Evolutionary conservation across 2,113 vertebrate genomes (phyloP).

Genomic region (Cepphus grylle): DNA sequence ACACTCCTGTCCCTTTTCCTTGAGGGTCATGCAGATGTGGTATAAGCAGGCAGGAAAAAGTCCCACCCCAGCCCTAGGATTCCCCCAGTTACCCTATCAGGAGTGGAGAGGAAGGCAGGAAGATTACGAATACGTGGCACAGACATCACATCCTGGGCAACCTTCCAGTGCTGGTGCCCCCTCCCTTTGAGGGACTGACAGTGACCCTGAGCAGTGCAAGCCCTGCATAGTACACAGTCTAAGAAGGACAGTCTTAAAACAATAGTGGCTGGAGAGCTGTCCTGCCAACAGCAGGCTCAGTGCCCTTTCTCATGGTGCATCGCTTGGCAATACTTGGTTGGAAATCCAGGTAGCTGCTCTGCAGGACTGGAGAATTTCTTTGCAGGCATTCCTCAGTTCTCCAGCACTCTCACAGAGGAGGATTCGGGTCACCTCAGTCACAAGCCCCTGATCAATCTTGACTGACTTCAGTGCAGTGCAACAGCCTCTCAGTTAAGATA

Average conservation of each 20-base stretch:
- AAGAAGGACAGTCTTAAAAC: background rate
- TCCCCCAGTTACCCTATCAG: background rate
- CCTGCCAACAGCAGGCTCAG: background rate
- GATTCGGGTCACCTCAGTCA: fast-evolving
- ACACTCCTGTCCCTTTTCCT: background rate
- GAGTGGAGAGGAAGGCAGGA: background rate
- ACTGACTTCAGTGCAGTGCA: background rate
- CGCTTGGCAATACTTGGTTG: fast-evolving
- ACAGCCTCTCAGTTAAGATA: background rate
- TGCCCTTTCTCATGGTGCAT: background rate
- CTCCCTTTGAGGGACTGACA: background rate
- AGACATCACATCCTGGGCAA: background rate
- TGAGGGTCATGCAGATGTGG: background rate
- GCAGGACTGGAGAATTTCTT: background rate
- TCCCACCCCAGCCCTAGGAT: background rate
- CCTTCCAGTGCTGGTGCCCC: background rate
- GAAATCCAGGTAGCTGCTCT: background rate
- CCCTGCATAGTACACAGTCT: fast-evolving
- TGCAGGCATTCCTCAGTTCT: background rate
- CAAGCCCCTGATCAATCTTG: background rate
- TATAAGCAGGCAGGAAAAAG: background rate
- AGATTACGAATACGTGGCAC: fast-evolving
- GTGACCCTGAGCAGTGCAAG: background rate
- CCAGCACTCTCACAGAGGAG: background rate
- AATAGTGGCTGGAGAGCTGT: background rate